Conservation (phyloP, 2,797 vertebrate genomes). For the Crypturellus tataupa region DNA sequence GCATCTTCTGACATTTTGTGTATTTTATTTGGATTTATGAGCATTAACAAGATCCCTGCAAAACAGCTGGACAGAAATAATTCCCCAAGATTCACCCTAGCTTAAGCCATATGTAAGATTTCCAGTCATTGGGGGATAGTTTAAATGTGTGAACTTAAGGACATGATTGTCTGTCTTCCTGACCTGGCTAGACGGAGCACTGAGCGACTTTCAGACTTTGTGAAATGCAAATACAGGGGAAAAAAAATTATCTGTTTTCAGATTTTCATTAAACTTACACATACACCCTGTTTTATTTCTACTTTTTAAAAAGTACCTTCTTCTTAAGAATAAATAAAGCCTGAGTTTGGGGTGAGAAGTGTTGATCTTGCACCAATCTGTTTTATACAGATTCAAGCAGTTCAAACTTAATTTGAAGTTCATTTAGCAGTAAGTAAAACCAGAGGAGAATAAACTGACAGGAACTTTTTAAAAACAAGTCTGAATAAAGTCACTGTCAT, state of each 20-base stretch:
- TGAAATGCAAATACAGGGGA: not conserved
- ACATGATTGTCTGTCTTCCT: not conserved
- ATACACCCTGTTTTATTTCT: not conserved
- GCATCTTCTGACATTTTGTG: not conserved
- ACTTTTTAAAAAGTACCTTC: not conserved
- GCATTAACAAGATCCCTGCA: not conserved
- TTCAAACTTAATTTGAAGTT: not conserved
- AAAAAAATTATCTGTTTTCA: not conserved
- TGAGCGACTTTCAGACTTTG: not conserved
- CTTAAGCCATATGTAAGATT: not conserved
- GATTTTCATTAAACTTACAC: not conserved
- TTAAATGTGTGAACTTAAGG: not conserved
- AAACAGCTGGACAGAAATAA: not conserved
- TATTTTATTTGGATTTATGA: not conserved
- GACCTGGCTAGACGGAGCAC: not conserved
- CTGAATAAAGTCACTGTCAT: not conserved
- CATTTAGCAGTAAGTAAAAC: not conserved
- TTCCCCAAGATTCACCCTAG: not conserved
- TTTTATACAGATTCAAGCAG: not conserved
- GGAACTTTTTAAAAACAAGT: not conserved
- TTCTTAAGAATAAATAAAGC: not conserved
- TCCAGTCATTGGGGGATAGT: not conserved
- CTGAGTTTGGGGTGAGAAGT: not conserved
- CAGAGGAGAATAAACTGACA: not conserved
- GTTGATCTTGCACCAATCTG: not conserved